Evolutionary conservation across 1,140 invertebrate genomes (phyloP), one percentile per base, ranked within the genome.

Genomic region (Triops longicaudatus): DNA sequence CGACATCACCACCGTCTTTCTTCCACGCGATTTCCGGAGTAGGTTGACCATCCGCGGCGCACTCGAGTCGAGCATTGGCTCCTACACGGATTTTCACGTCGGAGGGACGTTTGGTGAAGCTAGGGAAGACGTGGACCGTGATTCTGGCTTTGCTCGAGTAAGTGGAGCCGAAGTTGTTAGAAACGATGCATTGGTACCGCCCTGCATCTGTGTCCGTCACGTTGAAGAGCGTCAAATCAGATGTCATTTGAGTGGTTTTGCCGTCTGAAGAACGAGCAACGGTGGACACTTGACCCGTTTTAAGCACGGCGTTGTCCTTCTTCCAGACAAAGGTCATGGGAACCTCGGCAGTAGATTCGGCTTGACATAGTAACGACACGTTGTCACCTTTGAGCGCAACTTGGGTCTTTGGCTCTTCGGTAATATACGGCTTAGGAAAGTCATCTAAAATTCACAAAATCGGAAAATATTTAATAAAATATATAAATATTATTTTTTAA

Each of bases 111-210:
- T 96, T 95, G 10, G 88, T 87, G 83, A 98, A 98, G 7, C 88
- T 88, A 1, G 96, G 96, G 85, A 91, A 94, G 76, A 95, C 94
- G 82, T 92, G 87, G 73, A 98, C 95, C 73, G 90, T 92, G 42
- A 98, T 89, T 81, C 91, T 90, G 2, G 94, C 92, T 83, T 93
- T 94, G 44, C 88, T 85, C 0, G 96, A 97, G 83, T 97, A 98
- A 0, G 91, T 92, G 11, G 92, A 92, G 7, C 96, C 96, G 86
- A 92, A 97, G 77, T 88, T 89, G 82, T 98, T 98, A 0, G 90
- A 90, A 2, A 96, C 93, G 78, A 97, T 89, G 86, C 96, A 98
- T 82, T 98, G 96, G 85, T 98, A 98, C 82, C 88, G 89, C 1
- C 95, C 96, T 80, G 91, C 90, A 84, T 96, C 88, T 14, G 86